These are phyloP conservation scores for Halcyon chelicuti DNA, from an alignment of 2,797 vertebrate species.

Conservation along the genomic window DNA sequence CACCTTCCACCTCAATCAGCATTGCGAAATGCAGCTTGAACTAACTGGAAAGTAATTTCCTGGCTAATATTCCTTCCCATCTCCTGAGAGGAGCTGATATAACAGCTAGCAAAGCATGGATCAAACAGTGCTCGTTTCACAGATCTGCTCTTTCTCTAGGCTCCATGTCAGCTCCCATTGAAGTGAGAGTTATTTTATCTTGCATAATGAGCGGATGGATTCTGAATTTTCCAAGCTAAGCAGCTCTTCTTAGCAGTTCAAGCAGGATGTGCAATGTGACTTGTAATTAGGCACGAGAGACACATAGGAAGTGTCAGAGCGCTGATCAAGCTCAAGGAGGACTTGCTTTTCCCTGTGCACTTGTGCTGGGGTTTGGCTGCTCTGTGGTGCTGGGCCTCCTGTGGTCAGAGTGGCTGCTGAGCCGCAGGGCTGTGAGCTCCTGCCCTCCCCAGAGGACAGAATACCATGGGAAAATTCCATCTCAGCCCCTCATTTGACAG, in stretches of 20 bases:
- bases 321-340: neutral
- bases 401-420: rapidly evolving
- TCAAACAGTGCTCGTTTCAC: neutral
- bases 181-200: neutral
- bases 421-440: neutral
- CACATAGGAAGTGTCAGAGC: neutral
- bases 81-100: conserved; percentile 1
- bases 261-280: neutral
- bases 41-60: conserved; percentile 32
- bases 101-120: neutral
- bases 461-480: neutral
- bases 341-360: rapidly evolving
- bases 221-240: neutral
- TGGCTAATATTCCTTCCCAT: conserved; percentile 27
- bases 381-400: neutral
- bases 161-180: neutral
- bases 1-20: conserved; percentile 53
- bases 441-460: rapidly evolving
- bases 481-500: neutral
- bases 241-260: neutral
- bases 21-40: conserved; percentile 30
- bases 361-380: neutral
- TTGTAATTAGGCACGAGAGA: neutral
- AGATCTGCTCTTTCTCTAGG: neutral
- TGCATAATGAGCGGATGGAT: neutral